phyloP scores from a whole-genome alignment of 2,113 vertebrate species.

The Laterallus jamaicensis region DNA sequence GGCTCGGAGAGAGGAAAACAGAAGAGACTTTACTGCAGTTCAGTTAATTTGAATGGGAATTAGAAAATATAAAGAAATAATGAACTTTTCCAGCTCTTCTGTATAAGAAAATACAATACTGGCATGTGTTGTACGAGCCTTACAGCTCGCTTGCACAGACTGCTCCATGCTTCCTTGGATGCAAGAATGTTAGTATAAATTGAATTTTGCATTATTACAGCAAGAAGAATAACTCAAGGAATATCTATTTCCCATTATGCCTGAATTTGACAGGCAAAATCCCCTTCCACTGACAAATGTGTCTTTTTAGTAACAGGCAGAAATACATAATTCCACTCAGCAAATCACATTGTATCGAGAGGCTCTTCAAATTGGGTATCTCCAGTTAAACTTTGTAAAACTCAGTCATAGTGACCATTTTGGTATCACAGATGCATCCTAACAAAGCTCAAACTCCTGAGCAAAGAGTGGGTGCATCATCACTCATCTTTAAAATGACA shows the following conservation, averaged over 20 bases:
- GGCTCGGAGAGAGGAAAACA: not conserved
- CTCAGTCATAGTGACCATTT: not conserved
- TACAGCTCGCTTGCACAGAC: not conserved
- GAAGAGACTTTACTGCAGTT: not conserved
- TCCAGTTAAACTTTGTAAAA: not conserved
- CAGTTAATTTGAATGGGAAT: not conserved
- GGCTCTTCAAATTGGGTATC: not conserved
- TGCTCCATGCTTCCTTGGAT: rapidly evolving
- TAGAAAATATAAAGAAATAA: not conserved
- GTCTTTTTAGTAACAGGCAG: not conserved
- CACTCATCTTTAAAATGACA: not conserved
- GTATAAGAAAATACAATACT: not conserved
- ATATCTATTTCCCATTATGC: not conserved
- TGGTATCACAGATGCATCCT: not conserved
- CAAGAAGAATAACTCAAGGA: not conserved
- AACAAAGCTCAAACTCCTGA: not conserved
- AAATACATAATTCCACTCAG: not conserved
- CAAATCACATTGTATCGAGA: not conserved
- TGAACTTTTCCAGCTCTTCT: not conserved
- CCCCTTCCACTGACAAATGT: not conserved
- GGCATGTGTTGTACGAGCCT: not conserved
- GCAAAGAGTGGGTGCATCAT: not conserved
- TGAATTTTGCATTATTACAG: not conserved
- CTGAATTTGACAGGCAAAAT: not conserved
- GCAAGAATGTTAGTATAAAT: not conserved